phyloP scores from a whole-genome alignment of 2,113 vertebrate genomes.

The Anolis sagrei region DNA sequence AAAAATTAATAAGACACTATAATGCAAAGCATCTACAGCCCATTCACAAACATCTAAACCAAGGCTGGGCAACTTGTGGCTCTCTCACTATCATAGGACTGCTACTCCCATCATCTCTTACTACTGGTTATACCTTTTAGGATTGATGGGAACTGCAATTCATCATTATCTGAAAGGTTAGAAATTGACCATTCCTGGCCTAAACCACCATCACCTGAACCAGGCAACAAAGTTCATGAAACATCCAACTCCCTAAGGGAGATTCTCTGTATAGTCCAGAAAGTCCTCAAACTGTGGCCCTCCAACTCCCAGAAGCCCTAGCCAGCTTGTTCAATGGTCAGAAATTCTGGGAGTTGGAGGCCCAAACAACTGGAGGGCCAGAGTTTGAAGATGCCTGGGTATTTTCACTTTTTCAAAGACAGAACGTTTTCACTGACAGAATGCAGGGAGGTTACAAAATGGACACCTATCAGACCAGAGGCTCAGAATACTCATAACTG shows the following conservation, averaged over 20 bases:
- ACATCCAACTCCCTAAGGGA: not conserved
- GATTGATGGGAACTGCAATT: no score
- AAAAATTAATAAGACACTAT: not conserved
- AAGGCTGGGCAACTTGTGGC: no score
- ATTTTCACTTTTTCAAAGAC: not conserved
- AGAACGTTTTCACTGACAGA: not conserved
- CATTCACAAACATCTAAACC: not conserved
- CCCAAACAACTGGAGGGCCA: no score
- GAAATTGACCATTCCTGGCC: not conserved
- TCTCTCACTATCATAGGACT: no score
- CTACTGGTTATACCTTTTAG: no score
- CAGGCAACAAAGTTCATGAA: not conserved
- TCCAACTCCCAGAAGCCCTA: no score
- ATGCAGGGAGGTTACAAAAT: not conserved
- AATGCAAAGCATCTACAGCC: not conserved
- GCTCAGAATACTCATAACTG: not conserved
- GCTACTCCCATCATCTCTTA: no score
- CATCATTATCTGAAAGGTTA: no score
- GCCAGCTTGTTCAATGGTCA: no score
- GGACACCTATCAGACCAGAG: constrained; percentile 15
- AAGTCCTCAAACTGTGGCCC: no score
- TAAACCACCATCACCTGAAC: not conserved
- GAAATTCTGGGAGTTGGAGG: no score
- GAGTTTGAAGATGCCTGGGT: no score
- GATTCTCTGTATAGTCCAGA: not conserved